Evolutionary conservation across 2,888 invertebrate species (phyloP).

Genomic region (Eudemis profundana): DNA sequence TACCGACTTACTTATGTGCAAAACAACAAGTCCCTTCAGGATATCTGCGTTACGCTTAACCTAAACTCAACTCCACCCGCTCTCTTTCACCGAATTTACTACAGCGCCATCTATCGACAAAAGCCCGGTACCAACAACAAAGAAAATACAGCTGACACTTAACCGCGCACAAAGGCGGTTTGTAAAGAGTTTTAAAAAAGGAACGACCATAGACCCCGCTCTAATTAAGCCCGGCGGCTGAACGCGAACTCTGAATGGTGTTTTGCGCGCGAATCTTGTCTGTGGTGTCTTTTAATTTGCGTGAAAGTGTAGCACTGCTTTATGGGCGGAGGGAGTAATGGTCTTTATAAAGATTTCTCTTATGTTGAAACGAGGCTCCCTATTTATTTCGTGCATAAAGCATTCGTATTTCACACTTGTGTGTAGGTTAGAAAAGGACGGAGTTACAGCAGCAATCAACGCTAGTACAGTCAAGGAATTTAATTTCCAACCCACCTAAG

Average conservation of each 20-base stretch:
- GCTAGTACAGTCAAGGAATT: no score
- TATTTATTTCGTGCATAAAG: constrained; percentile 11
- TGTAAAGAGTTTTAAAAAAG: constrained; percentile 72
- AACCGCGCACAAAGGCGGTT: constrained; percentile 73
- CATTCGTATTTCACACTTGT: neutral
- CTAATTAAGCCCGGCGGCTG: constrained; percentile 84
- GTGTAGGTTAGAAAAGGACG: constrained; percentile 2
- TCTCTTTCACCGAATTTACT: constrained; percentile 12
- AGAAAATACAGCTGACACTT: constrained; percentile 72
- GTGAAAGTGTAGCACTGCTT: constrained; percentile 72
- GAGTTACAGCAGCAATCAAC: constrained; percentile 1
- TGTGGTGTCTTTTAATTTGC: constrained; percentile 83
- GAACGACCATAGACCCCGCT: constrained; percentile 79
- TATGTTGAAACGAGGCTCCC: constrained; percentile 13
- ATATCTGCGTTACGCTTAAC: constrained; percentile 3
- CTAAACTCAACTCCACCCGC: constrained; percentile 13
- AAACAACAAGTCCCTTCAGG: no score
- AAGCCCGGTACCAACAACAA: constrained; percentile 52
- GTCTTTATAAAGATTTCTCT: constrained; percentile 30
- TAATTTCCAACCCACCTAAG: no score
- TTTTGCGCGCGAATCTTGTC: constrained; percentile 74
- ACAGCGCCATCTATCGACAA: constrained; percentile 28
- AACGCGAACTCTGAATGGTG: constrained; percentile 79
- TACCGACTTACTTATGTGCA: no score
- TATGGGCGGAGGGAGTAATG: constrained; percentile 11